Evolutionary conservation across 2,888 invertebrate species (phyloP).

Genomic region (Troilus luridus): DNA sequence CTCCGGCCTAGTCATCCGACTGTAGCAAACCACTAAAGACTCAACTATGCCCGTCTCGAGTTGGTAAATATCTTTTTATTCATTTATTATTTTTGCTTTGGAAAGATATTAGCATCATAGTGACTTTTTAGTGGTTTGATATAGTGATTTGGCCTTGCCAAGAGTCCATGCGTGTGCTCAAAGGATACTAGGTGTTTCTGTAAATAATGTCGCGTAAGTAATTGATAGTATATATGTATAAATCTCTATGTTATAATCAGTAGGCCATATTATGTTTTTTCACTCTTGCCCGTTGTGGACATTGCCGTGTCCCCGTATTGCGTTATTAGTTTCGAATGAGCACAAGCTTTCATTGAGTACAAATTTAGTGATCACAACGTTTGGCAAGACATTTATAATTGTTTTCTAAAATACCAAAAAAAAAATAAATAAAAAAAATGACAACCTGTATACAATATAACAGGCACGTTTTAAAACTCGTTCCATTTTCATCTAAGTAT

Average conservation of each 20-base stretch:
- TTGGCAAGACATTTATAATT: conserved; percentile 59
- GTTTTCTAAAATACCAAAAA: conserved; percentile 53
- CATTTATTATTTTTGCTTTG: conserved; percentile 56
- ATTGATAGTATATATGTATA: conserved; percentile 63
- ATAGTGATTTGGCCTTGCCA: conserved; percentile 52
- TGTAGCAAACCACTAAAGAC: conserved; percentile 63
- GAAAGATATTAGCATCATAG: conserved; percentile 53
- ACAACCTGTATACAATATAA: conserved; percentile 52
- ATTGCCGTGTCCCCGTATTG: conserved; percentile 53
- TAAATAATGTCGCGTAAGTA: conserved; percentile 63
- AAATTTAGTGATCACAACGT: conserved; percentile 60
- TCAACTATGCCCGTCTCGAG: conserved; percentile 51
- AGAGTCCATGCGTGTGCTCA: conserved; percentile 57
- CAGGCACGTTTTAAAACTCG: conserved; percentile 42
- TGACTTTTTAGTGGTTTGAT: conserved; percentile 63
- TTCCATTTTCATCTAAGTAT: conserved; percentile 47
- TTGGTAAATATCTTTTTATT: conserved; percentile 59
- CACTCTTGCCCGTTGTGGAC: conserved; percentile 62
- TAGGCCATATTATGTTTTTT: conserved; percentile 64
- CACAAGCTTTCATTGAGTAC: conserved; percentile 63
- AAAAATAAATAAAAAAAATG: conserved; percentile 44
- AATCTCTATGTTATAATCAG: conserved; percentile 60
- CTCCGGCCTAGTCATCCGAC: conserved; percentile 60
- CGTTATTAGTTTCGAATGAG: conserved; percentile 59
- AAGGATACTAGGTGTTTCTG: conserved; percentile 63